Percentiles rank a stretch among this genome's conserved stretches.
These are phyloP conservation scores for Drosophila dunni DNA, from an alignment of 1,140 invertebrate genomes.

Conservation along the genomic window DNA sequence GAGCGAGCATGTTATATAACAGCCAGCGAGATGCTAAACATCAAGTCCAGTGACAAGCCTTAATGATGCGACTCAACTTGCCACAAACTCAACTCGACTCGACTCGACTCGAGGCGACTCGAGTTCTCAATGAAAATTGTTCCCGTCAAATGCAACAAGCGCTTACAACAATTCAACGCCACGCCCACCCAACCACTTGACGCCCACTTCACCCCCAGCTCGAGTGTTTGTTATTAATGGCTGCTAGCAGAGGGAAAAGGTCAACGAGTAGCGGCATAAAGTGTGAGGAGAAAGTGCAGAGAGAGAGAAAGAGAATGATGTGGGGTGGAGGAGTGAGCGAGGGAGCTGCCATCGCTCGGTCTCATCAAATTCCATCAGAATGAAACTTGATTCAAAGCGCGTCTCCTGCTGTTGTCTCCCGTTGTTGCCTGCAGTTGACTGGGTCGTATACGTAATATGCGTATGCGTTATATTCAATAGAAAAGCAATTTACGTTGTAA, in stretches of 20 bases:
- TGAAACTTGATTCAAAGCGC: constrained; percentile 27
- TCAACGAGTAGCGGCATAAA: constrained; percentile 30
- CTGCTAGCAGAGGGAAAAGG: constrained; percentile 59
- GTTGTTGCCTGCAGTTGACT: constrained; percentile 4
- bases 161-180: constrained; percentile 17
- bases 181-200: background rate
- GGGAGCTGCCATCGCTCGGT: background rate
- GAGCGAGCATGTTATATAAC: constrained; percentile 39
- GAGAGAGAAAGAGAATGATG: constrained; percentile 4
- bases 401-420: constrained; percentile 5
- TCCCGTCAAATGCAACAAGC: constrained; percentile 47
- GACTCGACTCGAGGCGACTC: background rate
- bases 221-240: constrained; percentile 63
- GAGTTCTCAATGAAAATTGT: constrained; percentile 29
- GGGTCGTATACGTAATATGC: constrained; percentile 42
- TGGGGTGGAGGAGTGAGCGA: background rate
- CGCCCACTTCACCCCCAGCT: background rate
- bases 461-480: constrained; percentile 36
- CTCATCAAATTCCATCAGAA: constrained; percentile 19
- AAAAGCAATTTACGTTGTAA: constrained; percentile 32
- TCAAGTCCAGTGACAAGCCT: background rate
- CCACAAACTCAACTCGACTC: background rate
- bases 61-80: background rate
- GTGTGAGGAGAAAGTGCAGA: background rate
- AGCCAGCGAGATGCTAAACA: constrained; percentile 18